Percentiles rank a stretch among this genome's conserved stretches.
These are phyloP conservation scores for Lepus americanus DNA, from an alignment of 2,113 vertebrate genomes.

Conservation along the genomic window DNA sequence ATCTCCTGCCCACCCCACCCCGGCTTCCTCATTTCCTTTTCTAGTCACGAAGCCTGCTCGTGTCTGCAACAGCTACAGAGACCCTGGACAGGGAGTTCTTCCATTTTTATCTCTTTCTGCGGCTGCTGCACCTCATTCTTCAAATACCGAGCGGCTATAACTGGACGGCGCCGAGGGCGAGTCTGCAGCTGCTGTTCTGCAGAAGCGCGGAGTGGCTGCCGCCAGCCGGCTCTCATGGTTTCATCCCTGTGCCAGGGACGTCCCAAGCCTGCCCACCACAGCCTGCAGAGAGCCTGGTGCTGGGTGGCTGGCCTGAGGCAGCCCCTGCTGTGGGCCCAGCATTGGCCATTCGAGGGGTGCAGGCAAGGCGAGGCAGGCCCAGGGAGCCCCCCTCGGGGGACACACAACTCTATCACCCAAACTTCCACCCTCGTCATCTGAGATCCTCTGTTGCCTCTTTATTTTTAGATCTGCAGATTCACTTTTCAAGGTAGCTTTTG, in stretches of 20 bases:
- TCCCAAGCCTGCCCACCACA: neutral
- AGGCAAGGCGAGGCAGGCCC: neutral
- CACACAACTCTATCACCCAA: neutral
- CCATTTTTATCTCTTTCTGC: conserved; percentile 59
- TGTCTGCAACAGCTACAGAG: conserved; percentile 45
- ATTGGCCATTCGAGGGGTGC: neutral
- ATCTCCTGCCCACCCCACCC: neutral
- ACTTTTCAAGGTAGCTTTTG: neutral
- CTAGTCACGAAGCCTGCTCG: neutral
- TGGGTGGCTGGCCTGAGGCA: too few species aligned
- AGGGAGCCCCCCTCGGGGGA: neutral
- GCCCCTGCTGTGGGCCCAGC: neutral
- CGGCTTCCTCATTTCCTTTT: conserved; percentile 12
- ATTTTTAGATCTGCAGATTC: neutral
- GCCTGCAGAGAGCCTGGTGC: neutral
- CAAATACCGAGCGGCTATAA: conserved; percentile 77
- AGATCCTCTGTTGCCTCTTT: neutral
- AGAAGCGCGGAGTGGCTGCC: conserved; percentile 78
- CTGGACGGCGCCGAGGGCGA: conserved; percentile 53
- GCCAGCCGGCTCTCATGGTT: neutral
- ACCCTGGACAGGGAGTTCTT: conserved; percentile 60
- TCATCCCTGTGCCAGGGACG: neutral
- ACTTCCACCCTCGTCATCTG: neutral
- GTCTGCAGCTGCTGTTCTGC: conserved; percentile 63
- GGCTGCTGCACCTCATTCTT: conserved; percentile 77